Evolutionary conservation across 1,140 invertebrate species (phyloP), one percentile per base, ranked within the genome.

Genomic region (Neotoxoptera formosana): DNA sequence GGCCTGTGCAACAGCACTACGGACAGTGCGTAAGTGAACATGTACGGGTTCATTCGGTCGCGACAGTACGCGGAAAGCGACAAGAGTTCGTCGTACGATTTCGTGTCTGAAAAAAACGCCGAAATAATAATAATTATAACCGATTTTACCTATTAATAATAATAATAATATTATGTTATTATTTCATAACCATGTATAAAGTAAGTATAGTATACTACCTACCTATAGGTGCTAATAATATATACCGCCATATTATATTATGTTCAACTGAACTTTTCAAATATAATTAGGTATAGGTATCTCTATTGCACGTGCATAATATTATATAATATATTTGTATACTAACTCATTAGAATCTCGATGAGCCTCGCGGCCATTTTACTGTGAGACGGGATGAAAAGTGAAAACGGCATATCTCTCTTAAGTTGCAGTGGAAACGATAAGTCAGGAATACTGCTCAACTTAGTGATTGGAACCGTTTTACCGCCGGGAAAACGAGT

Each of bases 1-100:
- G 96, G 95, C 47, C 97, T 96, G 96, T 98, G 97, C 83, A 98
- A 94, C 48, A 98, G 95, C 0, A 97, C 97, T 41, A 98, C 97
- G 0, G 97, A 97, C 6, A 97, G 95, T 17, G 96, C 96, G 94
- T 98, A 98, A 95, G 97, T 97, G 95, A 97, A 98, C 95, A 98
- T 95, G 94, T 97, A 97, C 0, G 97, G 97, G 95, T 98, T 98
- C 56, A 98, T 95, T 41, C 97, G 96, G 94, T 98, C 96, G 76
- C 97, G 96, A 93, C 96, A 97, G 94, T 97, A 98, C 7, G 97
- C 96, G 20, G 96, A 96, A 21, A 97, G 95, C 0, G 97, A 97
- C 93, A 96, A 95, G 56, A 98, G 96, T 92, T 98, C 97, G 1
- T 97, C 97, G 41, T 97, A 95, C 7, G 96, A 96, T 93, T 97